phyloP scores from a whole-genome alignment of 1,140 invertebrate species.

The Lysiphlebus fabarum region DNA sequence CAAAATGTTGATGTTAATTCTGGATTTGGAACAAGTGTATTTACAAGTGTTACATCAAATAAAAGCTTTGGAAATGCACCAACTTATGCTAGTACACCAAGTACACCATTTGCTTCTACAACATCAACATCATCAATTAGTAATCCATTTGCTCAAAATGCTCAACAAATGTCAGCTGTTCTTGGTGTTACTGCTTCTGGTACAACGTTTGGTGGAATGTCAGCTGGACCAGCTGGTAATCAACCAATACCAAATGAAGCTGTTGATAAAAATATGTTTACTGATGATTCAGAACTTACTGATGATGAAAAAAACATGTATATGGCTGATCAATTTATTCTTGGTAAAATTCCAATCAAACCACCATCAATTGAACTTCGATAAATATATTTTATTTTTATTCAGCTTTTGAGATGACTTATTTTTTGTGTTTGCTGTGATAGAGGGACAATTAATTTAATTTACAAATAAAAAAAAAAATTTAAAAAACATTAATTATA shows the following conservation, averaged over 20 bases:
- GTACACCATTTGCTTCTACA: constrained; percentile 25
- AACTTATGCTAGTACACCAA: constrained; percentile 23
- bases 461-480: too few species aligned
- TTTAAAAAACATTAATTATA: too few species aligned
- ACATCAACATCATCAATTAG: constrained; percentile 18
- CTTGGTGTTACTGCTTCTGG: neutral
- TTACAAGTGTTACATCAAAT: constrained; percentile 12
- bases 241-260: constrained; percentile 28
- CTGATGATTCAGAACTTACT: constrained; percentile 35
- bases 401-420: too few species aligned
- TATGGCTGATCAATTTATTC: constrained; percentile 35
- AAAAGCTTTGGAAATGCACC: constrained; percentile 12
- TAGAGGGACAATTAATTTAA: too few species aligned
- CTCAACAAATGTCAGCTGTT: neutral
- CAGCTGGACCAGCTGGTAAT: constrained; percentile 30
- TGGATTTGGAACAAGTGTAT: constrained; percentile 8
- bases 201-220: constrained; percentile 12
- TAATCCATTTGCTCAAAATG: constrained; percentile 31
- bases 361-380: constrained; percentile 47
- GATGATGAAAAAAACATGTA: constrained; percentile 45
- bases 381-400: too few species aligned
- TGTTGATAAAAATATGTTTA: constrained; percentile 42
- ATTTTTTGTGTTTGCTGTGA: too few species aligned
- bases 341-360: constrained; percentile 44
- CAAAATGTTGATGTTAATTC: neutral